These are phyloP conservation scores for Lissonota sp. DNA, from an alignment of 2,888 invertebrate genomes.

Conservation along the genomic window DNA sequence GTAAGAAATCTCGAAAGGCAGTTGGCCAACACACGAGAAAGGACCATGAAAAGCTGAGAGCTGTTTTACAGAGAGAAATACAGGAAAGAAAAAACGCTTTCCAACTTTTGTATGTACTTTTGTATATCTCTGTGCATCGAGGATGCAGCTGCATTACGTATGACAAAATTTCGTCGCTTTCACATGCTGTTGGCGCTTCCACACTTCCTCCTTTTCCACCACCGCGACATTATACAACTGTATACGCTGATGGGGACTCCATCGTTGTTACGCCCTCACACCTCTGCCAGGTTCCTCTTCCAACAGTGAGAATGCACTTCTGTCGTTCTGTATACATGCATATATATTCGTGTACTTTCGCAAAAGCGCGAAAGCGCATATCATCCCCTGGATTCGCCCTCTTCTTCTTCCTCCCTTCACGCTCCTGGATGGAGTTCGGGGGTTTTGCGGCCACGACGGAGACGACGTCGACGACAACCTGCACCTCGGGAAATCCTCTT, in stretches of 20 bases:
- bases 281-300: no score
- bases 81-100: background rate
- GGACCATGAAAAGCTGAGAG: constrained; percentile 3
- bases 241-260: no score
- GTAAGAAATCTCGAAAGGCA: constrained; percentile 76
- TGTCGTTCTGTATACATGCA: constrained; percentile 33
- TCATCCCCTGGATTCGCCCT: constrained; percentile 34
- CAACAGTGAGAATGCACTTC: constrained; percentile 31
- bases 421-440: constrained; percentile 43
- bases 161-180: constrained; percentile 51
- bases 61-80: background rate
- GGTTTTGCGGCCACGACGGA: constrained; percentile 26
- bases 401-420: constrained; percentile 4
- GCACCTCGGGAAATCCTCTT: constrained; percentile 77
- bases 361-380: constrained; percentile 41
- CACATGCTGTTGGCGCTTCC: constrained; percentile 16
- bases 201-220: constrained; percentile 31
- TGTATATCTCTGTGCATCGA: background rate
- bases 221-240: background rate
- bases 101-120: background rate
- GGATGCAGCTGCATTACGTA: constrained; percentile 14
- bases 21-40: constrained; percentile 53
- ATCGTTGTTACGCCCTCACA: no score
- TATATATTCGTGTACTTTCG: no score
- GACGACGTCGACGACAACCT: constrained; percentile 48